A percentile compares a stretch with the other conserved stretches of the same genome.
These are phyloP conservation scores for Thaumatotibia leucotreta DNA, from an alignment of 1,140 invertebrate species.

Conservation along the genomic window DNA sequence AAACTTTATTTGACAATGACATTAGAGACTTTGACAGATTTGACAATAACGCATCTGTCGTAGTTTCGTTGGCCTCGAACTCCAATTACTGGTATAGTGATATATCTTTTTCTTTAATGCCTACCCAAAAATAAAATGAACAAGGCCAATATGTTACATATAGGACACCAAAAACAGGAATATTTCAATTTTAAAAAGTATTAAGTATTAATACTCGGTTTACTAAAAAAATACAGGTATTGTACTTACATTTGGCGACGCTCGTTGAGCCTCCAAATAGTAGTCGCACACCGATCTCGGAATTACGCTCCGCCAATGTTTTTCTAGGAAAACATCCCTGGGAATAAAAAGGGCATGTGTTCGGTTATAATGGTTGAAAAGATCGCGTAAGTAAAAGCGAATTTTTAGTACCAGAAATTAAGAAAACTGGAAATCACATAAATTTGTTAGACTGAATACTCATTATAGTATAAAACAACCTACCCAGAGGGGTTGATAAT, in stretches of 20 bases:
- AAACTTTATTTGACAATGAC: too few relatives aligned
- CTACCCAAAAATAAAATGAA: too few relatives aligned
- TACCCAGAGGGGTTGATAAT: slow-evolving; percentile 97
- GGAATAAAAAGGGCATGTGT: slow-evolving; percentile 37
- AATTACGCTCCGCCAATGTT: slow-evolving; percentile 99
- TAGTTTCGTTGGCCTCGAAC: too few relatives aligned
- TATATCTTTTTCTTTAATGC: too few relatives aligned
- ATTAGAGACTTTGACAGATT: too few relatives aligned
- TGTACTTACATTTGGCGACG: slow-evolving; percentile 81
- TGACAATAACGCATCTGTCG: too few relatives aligned
- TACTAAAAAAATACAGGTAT: not conserved
- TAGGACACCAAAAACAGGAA: too few relatives aligned
- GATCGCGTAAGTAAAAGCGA: not conserved
- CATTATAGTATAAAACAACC: slow-evolving; percentile 18
- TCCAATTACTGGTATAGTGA: too few relatives aligned
- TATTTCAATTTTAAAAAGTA: too few relatives aligned
- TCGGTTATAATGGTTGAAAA: not conserved
- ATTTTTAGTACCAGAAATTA: slow-evolving; percentile 6
- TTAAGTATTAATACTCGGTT: not conserved
- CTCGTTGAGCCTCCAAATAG: slow-evolving; percentile 98
- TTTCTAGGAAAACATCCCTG: slow-evolving; percentile 99
- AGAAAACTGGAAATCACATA: slow-evolving; percentile 4
- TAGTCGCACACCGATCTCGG: slow-evolving; percentile 99
- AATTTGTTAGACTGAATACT: not conserved
- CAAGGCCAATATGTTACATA: too few relatives aligned